Evolutionary conservation across 1,140 invertebrate genomes (phyloP).

Genomic region (Oreohelix idahoensis): DNA sequence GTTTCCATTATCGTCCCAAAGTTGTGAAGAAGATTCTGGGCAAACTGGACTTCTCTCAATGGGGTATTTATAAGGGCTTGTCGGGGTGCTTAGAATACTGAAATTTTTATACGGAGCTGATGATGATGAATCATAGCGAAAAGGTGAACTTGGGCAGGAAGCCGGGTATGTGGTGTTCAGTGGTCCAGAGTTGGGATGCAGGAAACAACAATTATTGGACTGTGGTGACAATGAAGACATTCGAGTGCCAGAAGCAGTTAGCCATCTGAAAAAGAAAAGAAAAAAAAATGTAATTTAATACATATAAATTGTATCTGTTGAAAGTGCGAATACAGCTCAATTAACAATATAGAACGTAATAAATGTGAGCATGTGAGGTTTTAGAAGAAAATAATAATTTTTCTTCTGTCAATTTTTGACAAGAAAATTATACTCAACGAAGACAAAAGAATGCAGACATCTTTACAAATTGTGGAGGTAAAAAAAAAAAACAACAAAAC

Average conservation of each 20-base stretch:
- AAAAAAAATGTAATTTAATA: neutral
- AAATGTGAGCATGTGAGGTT: no score
- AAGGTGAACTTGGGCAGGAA: constrained; percentile 32
- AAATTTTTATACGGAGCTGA: constrained; percentile 10
- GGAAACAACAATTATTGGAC: neutral
- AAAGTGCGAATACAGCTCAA: no score
- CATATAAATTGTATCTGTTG: no score
- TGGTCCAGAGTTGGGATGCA: constrained; percentile 2
- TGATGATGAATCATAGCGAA: neutral
- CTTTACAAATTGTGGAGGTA: no score
- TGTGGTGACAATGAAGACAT: constrained; percentile 8
- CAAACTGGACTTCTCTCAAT: neutral
- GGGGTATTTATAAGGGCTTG: neutral
- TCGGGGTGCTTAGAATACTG: neutral
- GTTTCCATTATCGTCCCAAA: constrained; percentile 28
- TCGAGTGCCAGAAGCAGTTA: neutral
- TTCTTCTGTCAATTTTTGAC: no score
- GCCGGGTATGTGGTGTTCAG: neutral
- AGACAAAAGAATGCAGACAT: no score
- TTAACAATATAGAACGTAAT: no score
- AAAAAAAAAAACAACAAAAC: no score
- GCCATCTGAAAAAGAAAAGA: constrained; percentile 1
- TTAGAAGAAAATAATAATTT: no score
- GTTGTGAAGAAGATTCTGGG: neutral
- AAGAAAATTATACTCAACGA: no score